A percentile compares a stretch with the other conserved stretches of the same genome.
These are phyloP conservation scores for Apostichopus japonicus DNA, from an alignment of 35 echinoderm and acorn worm species.

Conservation along the genomic window DNA sequence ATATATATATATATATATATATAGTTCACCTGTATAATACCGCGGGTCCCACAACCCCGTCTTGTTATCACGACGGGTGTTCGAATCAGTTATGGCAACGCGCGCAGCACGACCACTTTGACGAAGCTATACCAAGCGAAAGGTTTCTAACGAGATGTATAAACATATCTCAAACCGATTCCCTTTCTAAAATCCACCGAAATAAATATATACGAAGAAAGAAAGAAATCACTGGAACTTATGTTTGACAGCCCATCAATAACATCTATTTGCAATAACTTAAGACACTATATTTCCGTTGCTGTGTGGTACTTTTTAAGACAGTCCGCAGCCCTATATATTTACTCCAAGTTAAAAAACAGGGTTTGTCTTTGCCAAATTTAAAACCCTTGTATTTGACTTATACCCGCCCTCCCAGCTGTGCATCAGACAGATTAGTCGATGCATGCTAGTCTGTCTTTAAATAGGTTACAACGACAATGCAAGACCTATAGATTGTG, in stretches of 20 bases:
- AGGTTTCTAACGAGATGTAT: not conserved
- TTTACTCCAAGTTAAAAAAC: not conserved
- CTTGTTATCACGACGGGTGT: conserved; percentile 31
- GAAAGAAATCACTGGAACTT: not conserved
- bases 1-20: no score
- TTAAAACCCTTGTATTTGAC: conserved; percentile 1
- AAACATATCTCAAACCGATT: not conserved
- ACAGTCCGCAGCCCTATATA: not conserved
- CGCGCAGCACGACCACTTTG: not conserved
- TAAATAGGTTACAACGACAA: no score
- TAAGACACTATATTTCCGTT: conserved; percentile 40
- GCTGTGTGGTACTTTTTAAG: not conserved
- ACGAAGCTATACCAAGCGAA: conserved; percentile 1
- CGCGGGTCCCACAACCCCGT: not conserved
- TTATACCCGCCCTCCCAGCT: not conserved
- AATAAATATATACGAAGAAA: not conserved
- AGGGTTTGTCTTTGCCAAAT: not conserved
- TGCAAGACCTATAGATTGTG: no score
- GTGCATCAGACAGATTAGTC: not conserved
- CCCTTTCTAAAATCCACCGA: not conserved
- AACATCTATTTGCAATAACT: not conserved
- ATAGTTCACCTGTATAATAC: conserved; percentile 17
- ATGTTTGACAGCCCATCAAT: conserved; percentile 42
- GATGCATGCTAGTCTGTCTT: no score
- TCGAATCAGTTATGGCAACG: conserved; percentile 45